phyloP scores from a whole-genome alignment of 2,113 vertebrate species.

The Girardinichthys multiradiatus region DNA sequence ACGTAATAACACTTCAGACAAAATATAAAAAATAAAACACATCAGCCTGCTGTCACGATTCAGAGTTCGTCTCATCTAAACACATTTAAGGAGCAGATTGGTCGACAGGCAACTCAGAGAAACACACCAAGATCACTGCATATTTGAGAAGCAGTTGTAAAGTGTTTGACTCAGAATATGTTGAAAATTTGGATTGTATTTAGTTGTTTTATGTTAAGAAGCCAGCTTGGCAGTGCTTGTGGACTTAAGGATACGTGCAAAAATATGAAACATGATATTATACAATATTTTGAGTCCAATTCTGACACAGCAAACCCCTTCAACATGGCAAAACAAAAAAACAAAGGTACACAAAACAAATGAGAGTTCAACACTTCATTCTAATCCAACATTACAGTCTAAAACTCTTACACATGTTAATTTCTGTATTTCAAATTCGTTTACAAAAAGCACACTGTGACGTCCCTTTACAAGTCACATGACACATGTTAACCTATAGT shows the following conservation, averaged over 20 bases:
- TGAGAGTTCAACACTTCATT: conserved; percentile 56
- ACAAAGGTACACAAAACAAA: conserved; percentile 63
- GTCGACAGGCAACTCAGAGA: conserved; percentile 53
- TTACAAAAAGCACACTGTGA: conserved; percentile 74
- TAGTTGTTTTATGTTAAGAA: conserved; percentile 31
- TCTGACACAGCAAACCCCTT: conserved; percentile 46
- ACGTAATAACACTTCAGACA: conserved; percentile 63
- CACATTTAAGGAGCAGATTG: conserved; percentile 48
- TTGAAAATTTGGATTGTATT: conserved; percentile 32
- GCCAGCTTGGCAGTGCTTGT: conserved; percentile 70
- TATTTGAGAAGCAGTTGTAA: conserved; percentile 61
- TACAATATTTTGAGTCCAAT: conserved; percentile 53
- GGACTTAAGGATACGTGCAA: conserved; percentile 44
- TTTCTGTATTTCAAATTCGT: conserved; percentile 72
- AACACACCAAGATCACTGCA: conserved; percentile 63
- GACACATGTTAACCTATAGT: conserved; percentile 78
- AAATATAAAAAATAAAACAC: conserved; percentile 25
- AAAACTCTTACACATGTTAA: conserved; percentile 61
- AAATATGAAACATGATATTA: conserved; percentile 45
- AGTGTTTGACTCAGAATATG: conserved; percentile 66
- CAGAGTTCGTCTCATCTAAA: conserved; percentile 61
- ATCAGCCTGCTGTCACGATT: conserved; percentile 55
- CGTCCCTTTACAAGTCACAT: conserved; percentile 72
- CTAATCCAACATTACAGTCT: conserved; percentile 64
- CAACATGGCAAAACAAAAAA: conserved; percentile 26